Evolutionary conservation across 2,113 vertebrate species (phyloP).

Genomic region (Capreolus pygargus): DNA sequence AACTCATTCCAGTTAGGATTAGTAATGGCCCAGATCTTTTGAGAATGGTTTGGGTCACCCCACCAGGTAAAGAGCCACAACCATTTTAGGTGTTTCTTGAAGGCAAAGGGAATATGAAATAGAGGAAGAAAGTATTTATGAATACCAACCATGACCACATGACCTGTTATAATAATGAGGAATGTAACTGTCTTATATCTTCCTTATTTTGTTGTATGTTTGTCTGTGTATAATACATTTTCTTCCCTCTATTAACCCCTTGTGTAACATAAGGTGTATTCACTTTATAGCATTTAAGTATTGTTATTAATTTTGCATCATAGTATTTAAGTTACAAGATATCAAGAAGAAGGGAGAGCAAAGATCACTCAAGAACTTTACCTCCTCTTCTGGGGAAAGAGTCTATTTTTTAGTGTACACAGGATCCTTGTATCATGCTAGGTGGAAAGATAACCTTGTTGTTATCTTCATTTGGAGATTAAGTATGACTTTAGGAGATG

Average conservation of each 20-base stretch:
- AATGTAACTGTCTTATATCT: neutral
- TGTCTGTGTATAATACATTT: neutral
- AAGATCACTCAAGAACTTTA: neutral
- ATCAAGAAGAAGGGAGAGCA: neutral
- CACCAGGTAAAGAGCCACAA: neutral
- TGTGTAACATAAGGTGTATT: neutral
- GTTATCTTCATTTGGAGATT: neutral
- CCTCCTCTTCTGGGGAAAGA: neutral
- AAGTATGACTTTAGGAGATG: neutral
- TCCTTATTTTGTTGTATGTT: neutral
- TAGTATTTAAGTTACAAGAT: neutral
- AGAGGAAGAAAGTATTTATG: neutral
- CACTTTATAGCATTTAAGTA: neutral
- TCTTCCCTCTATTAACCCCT: neutral
- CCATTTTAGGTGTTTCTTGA: neutral
- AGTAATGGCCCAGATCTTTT: neutral
- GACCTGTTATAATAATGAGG: neutral
- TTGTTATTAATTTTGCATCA: neutral
- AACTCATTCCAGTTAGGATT: neutral
- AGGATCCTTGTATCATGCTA: neutral
- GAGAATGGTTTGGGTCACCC: neutral
- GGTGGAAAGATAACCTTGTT: neutral
- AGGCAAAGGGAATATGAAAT: neutral
- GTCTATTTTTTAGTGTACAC: neutral
- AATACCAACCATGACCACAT: neutral